These are phyloP conservation scores for Notechis scutatus DNA, from an alignment of 2,113 vertebrate genomes.

Conservation along the genomic window DNA sequence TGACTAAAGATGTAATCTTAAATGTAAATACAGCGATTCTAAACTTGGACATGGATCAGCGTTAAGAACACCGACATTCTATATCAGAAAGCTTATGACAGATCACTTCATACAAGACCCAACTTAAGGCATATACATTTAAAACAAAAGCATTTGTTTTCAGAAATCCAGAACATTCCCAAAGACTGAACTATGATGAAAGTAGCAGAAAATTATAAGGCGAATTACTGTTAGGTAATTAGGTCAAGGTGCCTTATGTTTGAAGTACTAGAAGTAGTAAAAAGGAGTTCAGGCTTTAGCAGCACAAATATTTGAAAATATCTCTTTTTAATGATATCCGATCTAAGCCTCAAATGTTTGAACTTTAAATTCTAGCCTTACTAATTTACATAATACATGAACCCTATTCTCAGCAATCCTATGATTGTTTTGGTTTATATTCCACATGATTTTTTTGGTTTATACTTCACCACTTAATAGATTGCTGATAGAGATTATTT, in stretches of 20 bases:
- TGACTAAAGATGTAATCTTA: neutral
- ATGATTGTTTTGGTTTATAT: neutral
- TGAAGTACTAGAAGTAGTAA: neutral
- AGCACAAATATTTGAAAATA: neutral
- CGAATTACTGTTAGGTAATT: neutral
- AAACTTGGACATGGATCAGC: neutral
- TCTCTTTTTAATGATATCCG: neutral
- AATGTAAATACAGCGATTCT: neutral
- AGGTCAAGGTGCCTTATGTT: neutral
- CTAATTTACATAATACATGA: neutral
- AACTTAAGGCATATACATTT: neutral
- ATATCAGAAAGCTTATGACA: neutral
- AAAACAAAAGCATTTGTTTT: neutral
- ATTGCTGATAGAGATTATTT: neutral
- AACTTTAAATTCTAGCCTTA: neutral
- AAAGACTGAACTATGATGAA: neutral
- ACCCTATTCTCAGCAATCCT: neutral
- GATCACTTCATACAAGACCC: neutral
- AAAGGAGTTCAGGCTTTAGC: neutral
- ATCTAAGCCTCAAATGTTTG: neutral
- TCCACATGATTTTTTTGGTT: neutral
- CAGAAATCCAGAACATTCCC: neutral
- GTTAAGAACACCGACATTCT: neutral
- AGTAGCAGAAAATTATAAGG: neutral
- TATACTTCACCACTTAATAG: neutral